Base-by-base conservation (phyloP, 2,888 invertebrate species). In the Oligia latruncula region DNA sequence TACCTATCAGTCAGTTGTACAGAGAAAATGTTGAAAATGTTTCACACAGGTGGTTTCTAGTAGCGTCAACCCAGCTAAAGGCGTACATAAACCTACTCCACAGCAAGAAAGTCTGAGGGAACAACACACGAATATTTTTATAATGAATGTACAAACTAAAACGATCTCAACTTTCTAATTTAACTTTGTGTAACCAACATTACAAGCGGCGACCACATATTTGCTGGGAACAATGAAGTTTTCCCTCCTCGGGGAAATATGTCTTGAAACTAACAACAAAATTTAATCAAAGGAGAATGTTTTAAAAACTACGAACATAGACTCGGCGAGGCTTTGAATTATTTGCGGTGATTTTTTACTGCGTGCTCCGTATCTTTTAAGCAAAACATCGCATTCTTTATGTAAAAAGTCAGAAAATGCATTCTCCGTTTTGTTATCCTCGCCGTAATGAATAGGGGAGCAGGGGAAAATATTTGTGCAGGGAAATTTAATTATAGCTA, bases 191-290 rank as follows among this genome's bases (percentile, higher is more conserved):
- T 82, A 83, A 81, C 84, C 80, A 78, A 85, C 88, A 86, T 89
- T 87, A 88, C 88, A 83, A 89, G 86, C 83, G 80, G 82, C 81
- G 89, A 87, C 88, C 88, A 89, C 88, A 88, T 87, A 89, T 89
- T 88, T 89, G 80, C 85, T 66, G 82, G 81, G 78, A 85, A 89
- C 87, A 87, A 87, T 87, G 83, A 86, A 89, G 85, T 84, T 87
- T 88, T 77, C 46, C 70, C 67, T 85, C 82, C 88, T 80, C 78
- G 46, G 89, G 88, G 88, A 88, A 88, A 88, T 88, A 86, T 87
- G 86, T 88, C 88, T 88, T 88, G 80, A 67, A 86, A 85, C 80
- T 80, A 85, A 78, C 89, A 86, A 88, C 80, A 87, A 81, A 88
- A 88, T 88, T 88, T 88, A 88, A 88, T 88, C 89, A 85, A 83